Percentiles rank a stretch among this genome's conserved stretches.
Conservation (phyloP, 2,797 vertebrate genomes). For the Sparus aurata region DNA sequence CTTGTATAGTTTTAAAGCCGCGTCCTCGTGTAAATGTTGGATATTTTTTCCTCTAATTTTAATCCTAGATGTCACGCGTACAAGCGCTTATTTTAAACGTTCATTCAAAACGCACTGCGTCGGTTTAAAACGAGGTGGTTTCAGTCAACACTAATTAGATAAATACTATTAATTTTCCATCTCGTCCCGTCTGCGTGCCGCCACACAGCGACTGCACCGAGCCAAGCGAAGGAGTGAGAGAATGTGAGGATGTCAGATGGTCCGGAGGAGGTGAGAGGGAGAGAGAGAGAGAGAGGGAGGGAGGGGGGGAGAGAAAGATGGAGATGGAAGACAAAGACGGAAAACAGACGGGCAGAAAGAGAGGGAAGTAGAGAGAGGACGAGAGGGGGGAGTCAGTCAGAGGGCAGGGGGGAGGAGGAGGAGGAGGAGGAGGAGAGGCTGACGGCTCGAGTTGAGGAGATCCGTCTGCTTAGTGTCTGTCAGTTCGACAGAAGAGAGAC, state of each 20-base stretch:
- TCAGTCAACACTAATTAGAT: background rate
- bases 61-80: too few relatives aligned
- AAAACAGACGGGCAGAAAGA: constrained; percentile 18
- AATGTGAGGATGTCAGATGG: constrained; percentile 11
- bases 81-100: too few relatives aligned
- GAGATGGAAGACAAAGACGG: constrained; percentile 27
- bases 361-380: constrained; percentile 21
- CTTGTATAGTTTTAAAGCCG: too few relatives aligned
- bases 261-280: constrained; percentile 23
- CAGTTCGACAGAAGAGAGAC: constrained; percentile 69
- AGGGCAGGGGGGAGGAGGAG: constrained; percentile 7
- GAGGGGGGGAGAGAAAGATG: background rate
- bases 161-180: background rate
- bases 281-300: background rate
- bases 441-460: constrained; percentile 71
- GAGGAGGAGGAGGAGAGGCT: constrained; percentile 45
- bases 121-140: too few relatives aligned
- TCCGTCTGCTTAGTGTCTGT: constrained; percentile 79
- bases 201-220: background rate
- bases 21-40: too few relatives aligned
- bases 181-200: too few relatives aligned
- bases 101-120: too few relatives aligned
- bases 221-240: background rate
- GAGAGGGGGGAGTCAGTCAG: constrained; percentile 22
- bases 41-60: too few relatives aligned